phyloP scores from a whole-genome alignment of 2,888 invertebrate genomes.

The Cynaeus angustus region DNA sequence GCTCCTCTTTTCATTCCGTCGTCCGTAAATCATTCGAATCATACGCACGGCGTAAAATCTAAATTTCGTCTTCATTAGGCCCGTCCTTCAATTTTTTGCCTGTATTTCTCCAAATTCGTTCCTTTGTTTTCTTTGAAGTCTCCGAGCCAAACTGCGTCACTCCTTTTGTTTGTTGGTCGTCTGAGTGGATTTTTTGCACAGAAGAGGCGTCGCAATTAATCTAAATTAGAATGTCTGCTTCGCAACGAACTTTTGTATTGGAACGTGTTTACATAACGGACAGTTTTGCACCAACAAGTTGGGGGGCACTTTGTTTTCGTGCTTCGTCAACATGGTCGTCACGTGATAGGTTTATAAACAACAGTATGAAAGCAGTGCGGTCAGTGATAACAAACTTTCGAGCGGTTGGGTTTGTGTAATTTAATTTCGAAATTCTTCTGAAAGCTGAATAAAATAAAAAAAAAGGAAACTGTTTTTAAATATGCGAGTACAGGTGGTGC shows the following conservation, averaged over 20 bases:
- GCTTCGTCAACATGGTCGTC: too few species aligned
- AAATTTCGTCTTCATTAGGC: neutral
- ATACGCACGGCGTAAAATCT: too few species aligned
- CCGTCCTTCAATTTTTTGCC: neutral
- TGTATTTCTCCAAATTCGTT: too few species aligned
- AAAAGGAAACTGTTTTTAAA: conserved; percentile 8
- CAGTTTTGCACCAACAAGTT: conserved; percentile 11
- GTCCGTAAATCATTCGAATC: too few species aligned
- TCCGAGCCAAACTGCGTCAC: neutral
- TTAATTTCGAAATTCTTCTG: conserved; percentile 27
- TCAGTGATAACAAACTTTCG: conserved; percentile 24
- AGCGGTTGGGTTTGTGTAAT: conserved; percentile 24
- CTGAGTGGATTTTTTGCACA: conserved; percentile 8
- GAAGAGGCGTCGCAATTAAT: conserved; percentile 34
- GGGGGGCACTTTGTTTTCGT: conserved; percentile 1
- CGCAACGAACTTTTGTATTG: conserved; percentile 8
- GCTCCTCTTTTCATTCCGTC: too few species aligned
- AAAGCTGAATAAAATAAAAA: conserved; percentile 7
- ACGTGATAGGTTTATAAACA: conserved; percentile 34
- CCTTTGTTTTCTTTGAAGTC: neutral
- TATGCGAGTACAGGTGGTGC: neutral
- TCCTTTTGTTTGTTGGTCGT: conserved; percentile 2
- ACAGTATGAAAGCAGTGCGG: conserved; percentile 30
- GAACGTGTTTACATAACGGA: conserved; percentile 14
- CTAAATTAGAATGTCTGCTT: conserved; percentile 28